Conservation (phyloP, 1,140 invertebrate genomes). For the Tribolium madens region DNA sequence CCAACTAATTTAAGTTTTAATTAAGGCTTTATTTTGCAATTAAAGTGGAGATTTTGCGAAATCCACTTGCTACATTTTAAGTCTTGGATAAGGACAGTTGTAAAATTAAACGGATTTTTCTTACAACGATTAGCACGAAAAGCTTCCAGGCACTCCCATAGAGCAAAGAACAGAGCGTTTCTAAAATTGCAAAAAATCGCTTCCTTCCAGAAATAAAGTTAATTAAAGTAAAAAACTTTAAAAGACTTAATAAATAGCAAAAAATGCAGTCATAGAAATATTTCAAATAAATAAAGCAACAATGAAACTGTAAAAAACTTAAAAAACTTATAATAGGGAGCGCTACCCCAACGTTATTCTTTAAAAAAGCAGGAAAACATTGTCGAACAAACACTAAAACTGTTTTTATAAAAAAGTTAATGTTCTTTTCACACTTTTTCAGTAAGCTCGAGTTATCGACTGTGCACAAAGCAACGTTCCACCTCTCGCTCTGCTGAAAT, state of each 20-base stretch:
- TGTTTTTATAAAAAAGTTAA: not conserved
- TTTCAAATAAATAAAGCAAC: too few species aligned
- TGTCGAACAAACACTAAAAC: not conserved
- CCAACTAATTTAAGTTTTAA: constrained; percentile 38
- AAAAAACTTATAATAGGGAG: not conserved
- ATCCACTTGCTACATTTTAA: constrained; percentile 24
- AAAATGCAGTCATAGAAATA: too few species aligned
- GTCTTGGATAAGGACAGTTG: constrained; percentile 12
- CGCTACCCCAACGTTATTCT: not conserved
- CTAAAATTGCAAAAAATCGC: too few species aligned
- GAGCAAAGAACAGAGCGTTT: too few species aligned
- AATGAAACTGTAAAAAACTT: too few species aligned
- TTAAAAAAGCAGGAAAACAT: not conserved
- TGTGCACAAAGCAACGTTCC: not conserved
- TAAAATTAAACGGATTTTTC: constrained; percentile 14
- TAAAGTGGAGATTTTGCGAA: constrained; percentile 23
- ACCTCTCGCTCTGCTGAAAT: not conserved
- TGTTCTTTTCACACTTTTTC: not conserved
- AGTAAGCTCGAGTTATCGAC: not conserved
- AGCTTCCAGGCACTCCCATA: not conserved
- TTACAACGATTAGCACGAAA: not conserved
- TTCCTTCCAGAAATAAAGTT: too few species aligned
- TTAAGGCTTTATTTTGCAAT: constrained; percentile 34
- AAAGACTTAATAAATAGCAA: too few species aligned
- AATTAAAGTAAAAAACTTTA: too few species aligned